A percentile compares a stretch with the other conserved stretches of the same genome.
These are phyloP conservation scores for Petrocephalus zakoni DNA, from an alignment of 2,113 vertebrate species.

Conservation along the genomic window DNA sequence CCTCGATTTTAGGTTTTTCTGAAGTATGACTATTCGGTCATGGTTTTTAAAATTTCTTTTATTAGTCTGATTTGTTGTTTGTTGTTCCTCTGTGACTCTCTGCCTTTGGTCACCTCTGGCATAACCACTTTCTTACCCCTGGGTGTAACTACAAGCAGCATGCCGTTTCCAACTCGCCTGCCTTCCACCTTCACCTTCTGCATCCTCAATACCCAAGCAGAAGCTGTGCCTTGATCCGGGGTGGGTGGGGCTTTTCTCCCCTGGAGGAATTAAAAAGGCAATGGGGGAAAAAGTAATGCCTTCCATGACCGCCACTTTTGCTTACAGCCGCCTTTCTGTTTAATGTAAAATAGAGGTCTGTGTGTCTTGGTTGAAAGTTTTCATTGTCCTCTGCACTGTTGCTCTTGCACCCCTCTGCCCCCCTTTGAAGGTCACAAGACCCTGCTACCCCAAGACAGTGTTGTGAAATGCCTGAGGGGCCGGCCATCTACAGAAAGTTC, in stretches of 20 bases:
- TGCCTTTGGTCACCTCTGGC: constrained; percentile 22
- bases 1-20: constrained; percentile 26
- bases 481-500: background rate
- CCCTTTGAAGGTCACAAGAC: background rate
- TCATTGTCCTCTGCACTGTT: background rate
- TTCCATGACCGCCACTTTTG: background rate
- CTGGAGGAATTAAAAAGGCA: constrained; percentile 49
- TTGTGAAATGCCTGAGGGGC: background rate
- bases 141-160: constrained; percentile 25
- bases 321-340: background rate
- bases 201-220: constrained; percentile 8
- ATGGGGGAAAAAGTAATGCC: constrained; percentile 38
- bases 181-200: constrained; percentile 24
- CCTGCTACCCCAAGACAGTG: background rate
- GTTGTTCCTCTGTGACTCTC: no score
- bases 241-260: constrained; percentile 37
- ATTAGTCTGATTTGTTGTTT: constrained; percentile 26
- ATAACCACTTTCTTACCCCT: constrained; percentile 19
- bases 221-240: constrained; percentile 23
- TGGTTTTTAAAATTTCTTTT: background rate
- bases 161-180: constrained; percentile 17
- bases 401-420: background rate
- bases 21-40: constrained; percentile 30
- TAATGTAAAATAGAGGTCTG: constrained; percentile 10
- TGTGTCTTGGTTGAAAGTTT: background rate